Conservation (phyloP, 1,140 invertebrate species). For the Drosophila ohnishii region DNA sequence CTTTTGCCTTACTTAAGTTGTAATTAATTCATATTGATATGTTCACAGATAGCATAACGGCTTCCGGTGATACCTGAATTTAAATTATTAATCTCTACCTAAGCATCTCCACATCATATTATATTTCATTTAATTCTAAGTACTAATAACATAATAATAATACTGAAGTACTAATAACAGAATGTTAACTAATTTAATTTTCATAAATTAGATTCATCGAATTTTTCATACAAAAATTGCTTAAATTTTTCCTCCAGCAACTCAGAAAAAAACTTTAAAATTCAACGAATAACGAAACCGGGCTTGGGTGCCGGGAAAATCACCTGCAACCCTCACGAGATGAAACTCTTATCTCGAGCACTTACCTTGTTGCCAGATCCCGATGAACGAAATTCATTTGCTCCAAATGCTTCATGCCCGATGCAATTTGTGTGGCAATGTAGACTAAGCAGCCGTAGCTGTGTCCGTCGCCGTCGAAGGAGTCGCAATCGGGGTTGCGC, state of each 20-base stretch:
- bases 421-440: slow-evolving; percentile 91
- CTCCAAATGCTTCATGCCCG: slow-evolving; percentile 94
- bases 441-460: slow-evolving; percentile 89
- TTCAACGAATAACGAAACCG: not conserved
- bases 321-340: not conserved
- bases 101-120: too few species aligned
- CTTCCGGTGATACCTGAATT: too few species aligned
- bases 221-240: not conserved
- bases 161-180: too few species aligned
- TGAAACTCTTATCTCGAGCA: slow-evolving; percentile 60
- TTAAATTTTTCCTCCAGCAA: not conserved
- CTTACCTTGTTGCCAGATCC: slow-evolving; percentile 90
- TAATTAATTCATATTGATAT: not conserved
- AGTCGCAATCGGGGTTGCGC: slow-evolving; percentile 12
- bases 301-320: not conserved
- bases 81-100: too few species aligned
- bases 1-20: too few species aligned
- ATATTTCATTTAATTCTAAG: too few species aligned
- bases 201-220: too few species aligned
- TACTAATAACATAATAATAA: too few species aligned
- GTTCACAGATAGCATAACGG: not conserved
- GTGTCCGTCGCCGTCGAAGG: slow-evolving; percentile 23
- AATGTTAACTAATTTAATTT: too few species aligned
- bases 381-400: slow-evolving; percentile 91
- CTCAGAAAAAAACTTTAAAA: slow-evolving; percentile 3